Percentiles rank a stretch among this genome's conserved stretches.
phyloP scores from a whole-genome alignment of 1,140 invertebrate species.

The Drosophila tristis region DNA sequence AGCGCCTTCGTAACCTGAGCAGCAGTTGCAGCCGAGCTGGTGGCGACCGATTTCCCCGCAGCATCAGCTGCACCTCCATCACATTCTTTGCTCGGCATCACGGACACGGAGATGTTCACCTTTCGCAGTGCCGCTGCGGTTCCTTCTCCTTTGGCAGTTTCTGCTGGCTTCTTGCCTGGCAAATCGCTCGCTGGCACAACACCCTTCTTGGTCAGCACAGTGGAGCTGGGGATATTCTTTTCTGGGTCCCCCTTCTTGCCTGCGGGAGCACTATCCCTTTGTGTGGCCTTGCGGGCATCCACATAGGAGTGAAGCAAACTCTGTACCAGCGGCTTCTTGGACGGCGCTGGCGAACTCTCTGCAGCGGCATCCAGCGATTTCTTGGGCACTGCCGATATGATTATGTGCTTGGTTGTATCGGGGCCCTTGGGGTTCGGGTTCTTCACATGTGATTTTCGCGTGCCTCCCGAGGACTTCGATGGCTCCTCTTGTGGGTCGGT shows the following conservation, averaged over 20 bases:
- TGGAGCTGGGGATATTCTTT: not conserved
- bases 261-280: not conserved
- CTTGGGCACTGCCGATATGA: constrained; percentile 1
- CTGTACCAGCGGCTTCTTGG: constrained; percentile 37
- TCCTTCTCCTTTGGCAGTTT: constrained; percentile 6
- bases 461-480: not conserved
- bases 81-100: constrained; percentile 21
- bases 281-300: constrained; percentile 18
- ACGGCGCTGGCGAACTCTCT: not conserved
- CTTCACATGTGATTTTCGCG: not conserved
- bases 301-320: constrained; percentile 26
- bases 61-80: too few species aligned
- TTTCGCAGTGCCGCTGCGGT: constrained; percentile 4
- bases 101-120: constrained; percentile 41
- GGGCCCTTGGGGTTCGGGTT: not conserved
- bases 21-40: too few species aligned
- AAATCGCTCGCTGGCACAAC: too few species aligned
- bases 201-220: constrained; percentile 24
- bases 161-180: not conserved
- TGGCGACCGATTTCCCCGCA: not conserved
- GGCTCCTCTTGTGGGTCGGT: constrained; percentile 1
- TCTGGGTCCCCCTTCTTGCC: constrained; percentile 1
- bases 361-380: not conserved
- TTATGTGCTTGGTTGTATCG: constrained; percentile 5
- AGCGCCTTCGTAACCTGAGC: too few species aligned